These are phyloP conservation scores for Bufo bufo DNA, from an alignment of 2,113 vertebrate genomes.

Conservation along the genomic window DNA sequence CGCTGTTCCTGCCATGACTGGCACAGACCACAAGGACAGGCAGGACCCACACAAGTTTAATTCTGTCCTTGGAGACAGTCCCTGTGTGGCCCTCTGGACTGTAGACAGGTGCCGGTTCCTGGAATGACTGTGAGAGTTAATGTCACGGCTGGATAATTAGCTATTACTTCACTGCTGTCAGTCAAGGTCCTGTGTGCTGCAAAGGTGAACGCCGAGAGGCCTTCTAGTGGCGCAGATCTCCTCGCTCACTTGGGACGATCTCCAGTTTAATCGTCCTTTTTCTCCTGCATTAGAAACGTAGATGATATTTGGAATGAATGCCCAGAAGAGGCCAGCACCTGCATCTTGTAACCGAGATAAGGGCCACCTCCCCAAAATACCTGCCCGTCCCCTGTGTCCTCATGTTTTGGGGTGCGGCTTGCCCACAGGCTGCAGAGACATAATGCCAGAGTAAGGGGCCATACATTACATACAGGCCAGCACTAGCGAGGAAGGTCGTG, in stretches of 20 bases:
- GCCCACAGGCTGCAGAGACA: no score
- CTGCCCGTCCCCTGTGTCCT: no score
- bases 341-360: not conserved
- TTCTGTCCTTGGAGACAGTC: slow-evolving; percentile 10
- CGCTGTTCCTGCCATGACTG: not conserved
- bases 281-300: not conserved
- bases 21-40: slow-evolving; percentile 18
- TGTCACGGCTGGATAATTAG: not conserved
- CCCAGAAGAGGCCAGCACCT: not conserved
- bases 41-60: not conserved
- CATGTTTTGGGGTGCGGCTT: no score
- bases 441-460: no score
- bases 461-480: no score
- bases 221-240: not conserved
- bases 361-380: no score
- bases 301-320: not conserved
- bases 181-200: not conserved
- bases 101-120: not conserved
- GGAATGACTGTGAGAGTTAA: not conserved
- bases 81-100: not conserved
- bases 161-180: not conserved
- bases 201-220: not conserved
- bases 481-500: no score
- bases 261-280: not conserved
- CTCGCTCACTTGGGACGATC: not conserved